These are phyloP conservation scores for Xiphorhynchus elegans DNA, from an alignment of 2,113 vertebrate species.

Conservation along the genomic window DNA sequence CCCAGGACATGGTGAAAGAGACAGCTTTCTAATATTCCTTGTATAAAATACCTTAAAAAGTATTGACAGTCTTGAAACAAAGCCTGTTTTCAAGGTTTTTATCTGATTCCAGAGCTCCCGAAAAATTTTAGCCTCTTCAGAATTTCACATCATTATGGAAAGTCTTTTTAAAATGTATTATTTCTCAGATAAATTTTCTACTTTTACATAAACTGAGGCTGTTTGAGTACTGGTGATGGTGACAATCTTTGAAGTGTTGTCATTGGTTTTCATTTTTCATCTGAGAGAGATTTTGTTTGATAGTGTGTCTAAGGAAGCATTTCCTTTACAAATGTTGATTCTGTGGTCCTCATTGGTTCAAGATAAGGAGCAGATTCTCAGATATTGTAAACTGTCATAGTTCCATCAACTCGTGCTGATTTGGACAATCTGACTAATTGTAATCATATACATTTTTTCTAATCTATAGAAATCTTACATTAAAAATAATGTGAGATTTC, in stretches of 20 bases:
- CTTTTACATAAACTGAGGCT: not conserved
- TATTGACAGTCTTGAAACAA: not conserved
- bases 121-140: not conserved
- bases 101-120: not conserved
- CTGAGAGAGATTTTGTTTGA: not conserved
- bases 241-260: not conserved
- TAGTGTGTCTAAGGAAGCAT: not conserved
- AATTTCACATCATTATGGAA: not conserved
- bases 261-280: not conserved
- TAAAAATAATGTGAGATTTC: conserved; percentile 45
- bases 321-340: not conserved
- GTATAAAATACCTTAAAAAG: not conserved
- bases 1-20: not conserved
- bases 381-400: not conserved
- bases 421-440: conserved; percentile 18
- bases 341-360: not conserved
- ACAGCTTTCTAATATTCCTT: not conserved
- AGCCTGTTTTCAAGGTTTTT: not conserved
- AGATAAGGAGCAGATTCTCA: not conserved
- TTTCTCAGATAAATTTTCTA: not conserved
- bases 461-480: not conserved
- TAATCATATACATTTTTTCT: not conserved
- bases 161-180: not conserved
- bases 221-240: not conserved
- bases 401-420: not conserved